Evolutionary conservation across 2,888 invertebrate genomes (phyloP).

Genomic region (Drosophila gaucha): DNA sequence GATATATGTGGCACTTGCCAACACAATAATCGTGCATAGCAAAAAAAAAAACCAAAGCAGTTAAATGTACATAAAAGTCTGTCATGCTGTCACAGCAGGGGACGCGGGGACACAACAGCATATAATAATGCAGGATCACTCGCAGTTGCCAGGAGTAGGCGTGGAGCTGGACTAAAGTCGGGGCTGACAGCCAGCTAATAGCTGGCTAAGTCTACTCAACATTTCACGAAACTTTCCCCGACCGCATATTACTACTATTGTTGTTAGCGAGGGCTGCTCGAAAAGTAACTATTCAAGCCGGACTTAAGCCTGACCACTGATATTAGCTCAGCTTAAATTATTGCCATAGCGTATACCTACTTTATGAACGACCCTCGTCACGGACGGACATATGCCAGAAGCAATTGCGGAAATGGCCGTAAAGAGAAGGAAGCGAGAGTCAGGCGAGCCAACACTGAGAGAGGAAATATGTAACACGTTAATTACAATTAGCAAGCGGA

Average conservation of each 20-base stretch:
- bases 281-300: neutral
- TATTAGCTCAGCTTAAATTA: neutral
- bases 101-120: too few relatives aligned
- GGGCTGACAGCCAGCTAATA: conserved; percentile 49
- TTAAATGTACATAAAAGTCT: conserved; percentile 31
- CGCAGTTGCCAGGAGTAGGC: conserved; percentile 1
- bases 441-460: conserved; percentile 13
- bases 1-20: conserved; percentile 58
- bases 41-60: conserved; percentile 26
- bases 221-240: conserved; percentile 36
- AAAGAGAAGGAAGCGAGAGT: conserved; percentile 3
- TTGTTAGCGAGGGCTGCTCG: neutral
- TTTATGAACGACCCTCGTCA: conserved; percentile 17
- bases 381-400: conserved; percentile 33
- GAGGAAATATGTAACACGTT: conserved; percentile 73
- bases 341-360: neutral
- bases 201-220: conserved; percentile 42
- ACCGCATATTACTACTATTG: conserved; percentile 8
- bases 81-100: neutral
- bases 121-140: too few relatives aligned
- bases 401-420: conserved; percentile 42
- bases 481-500: conserved; percentile 76
- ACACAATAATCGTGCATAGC: conserved; percentile 47
- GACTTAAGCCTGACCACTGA: too few relatives aligned
- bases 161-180: conserved; percentile 16